Conservation (phyloP, 2,888 invertebrate genomes). For the Melipona bicolor region DNA sequence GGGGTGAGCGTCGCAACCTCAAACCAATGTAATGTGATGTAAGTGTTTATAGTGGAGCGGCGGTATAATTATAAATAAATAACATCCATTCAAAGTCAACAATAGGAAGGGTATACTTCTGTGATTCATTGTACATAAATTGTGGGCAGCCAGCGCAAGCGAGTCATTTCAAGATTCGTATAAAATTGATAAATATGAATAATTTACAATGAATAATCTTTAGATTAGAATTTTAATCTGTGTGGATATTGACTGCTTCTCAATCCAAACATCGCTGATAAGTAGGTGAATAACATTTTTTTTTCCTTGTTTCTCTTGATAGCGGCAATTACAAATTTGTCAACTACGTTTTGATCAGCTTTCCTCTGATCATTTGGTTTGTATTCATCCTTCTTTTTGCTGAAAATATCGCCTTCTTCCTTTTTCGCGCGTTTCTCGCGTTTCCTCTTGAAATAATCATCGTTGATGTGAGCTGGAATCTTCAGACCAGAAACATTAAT, state of each 20-base stretch:
- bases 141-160: slow-evolving; percentile 71
- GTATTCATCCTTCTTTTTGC: slow-evolving; percentile 95
- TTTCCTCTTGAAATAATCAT: slow-evolving; percentile 96
- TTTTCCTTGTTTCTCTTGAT: slow-evolving; percentile 94
- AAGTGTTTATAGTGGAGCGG: too few species aligned
- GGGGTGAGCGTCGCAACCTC: too few species aligned
- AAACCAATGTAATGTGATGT: too few species aligned
- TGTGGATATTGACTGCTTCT: slow-evolving; percentile 98
- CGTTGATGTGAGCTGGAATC: slow-evolving; percentile 94
- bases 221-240: slow-evolving; percentile 95
- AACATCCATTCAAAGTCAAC: too few species aligned
- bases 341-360: slow-evolving; percentile 94
- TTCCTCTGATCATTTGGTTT: slow-evolving; percentile 95
- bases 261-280: slow-evolving; percentile 96
- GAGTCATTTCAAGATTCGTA: slow-evolving; percentile 91
- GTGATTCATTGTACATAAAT: slow-evolving; percentile 32
- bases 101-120: too few species aligned
- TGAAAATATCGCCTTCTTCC: slow-evolving; percentile 97
- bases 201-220: too few species aligned
- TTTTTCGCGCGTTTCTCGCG: slow-evolving; percentile 93
- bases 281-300: slow-evolving; percentile 94
- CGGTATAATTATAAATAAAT: too few species aligned
- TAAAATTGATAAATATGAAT: slow-evolving; percentile 84
- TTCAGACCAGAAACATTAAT: slow-evolving; percentile 92
- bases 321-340: slow-evolving; percentile 91